Conservation (phyloP, 2,113 vertebrate genomes). For the Plecotus auritus region DNA sequence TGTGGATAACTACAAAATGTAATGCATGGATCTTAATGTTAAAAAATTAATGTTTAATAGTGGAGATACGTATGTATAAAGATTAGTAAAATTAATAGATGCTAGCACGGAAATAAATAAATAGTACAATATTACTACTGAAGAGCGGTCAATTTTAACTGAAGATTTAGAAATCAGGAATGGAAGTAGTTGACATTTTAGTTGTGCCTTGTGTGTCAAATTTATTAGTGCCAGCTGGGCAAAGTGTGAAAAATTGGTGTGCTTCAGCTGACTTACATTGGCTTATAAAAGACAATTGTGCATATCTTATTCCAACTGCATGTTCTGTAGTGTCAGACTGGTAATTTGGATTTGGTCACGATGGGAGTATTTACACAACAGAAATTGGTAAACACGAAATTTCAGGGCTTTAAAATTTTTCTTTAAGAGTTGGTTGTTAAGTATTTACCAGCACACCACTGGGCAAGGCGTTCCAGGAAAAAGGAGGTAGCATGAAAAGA, state of each 20-base stretch:
- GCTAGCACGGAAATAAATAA: background rate
- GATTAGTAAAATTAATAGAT: background rate
- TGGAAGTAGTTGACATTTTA: background rate
- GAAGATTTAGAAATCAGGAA: background rate
- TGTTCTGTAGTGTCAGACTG: background rate
- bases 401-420: background rate
- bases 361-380: background rate
- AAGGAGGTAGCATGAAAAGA: background rate
- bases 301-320: background rate
- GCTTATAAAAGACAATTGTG: background rate
- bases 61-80: background rate
- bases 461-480: background rate
- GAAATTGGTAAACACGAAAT: background rate
- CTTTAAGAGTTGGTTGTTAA: background rate
- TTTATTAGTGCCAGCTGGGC: background rate
- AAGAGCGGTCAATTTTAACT: background rate
- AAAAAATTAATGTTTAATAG: background rate
- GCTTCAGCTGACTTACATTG: background rate
- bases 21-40: background rate
- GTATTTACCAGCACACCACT: background rate
- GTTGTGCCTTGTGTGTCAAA: background rate
- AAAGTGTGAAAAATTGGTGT: background rate
- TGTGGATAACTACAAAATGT: background rate
- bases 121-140: background rate
- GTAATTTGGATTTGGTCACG: background rate